phyloP scores from a whole-genome alignment of 2,797 vertebrate species.

The Hoplostethus mediterraneus region DNA sequence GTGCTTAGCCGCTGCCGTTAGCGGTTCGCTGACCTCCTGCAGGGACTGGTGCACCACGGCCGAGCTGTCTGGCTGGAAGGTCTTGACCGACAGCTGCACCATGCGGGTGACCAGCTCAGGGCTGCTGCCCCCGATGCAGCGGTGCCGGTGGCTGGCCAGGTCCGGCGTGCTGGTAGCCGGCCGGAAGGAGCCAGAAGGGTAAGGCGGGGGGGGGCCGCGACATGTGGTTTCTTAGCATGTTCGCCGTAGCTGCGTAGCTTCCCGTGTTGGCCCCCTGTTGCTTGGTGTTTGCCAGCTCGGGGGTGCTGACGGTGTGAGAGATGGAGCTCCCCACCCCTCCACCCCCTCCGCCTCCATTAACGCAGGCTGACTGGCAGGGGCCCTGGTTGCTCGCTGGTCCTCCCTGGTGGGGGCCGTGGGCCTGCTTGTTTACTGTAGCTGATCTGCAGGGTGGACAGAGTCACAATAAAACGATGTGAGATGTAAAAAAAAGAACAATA shows the following conservation, averaged over 20 bases:
- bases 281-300: constrained; percentile 93
- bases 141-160: constrained; percentile 94
- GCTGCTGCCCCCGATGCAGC: constrained; percentile 92
- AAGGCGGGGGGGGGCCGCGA: constrained; percentile 93
- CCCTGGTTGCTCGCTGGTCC: constrained; percentile 75
- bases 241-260: constrained; percentile 81
- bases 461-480: not conserved
- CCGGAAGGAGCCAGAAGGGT: constrained; percentile 88
- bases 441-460: constrained; percentile 68
- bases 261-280: constrained; percentile 80
- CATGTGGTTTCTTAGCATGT: constrained; percentile 91
- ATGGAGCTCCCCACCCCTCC: constrained; percentile 85
- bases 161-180: constrained; percentile 97
- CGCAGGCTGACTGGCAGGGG: constrained; percentile 73
- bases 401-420: constrained; percentile 85
- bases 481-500: not conserved
- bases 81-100: constrained; percentile 97
- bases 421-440: constrained; percentile 87
- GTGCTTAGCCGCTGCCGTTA: constrained; percentile 89
- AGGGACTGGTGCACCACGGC: constrained; percentile 93
- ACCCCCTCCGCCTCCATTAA: constrained; percentile 70
- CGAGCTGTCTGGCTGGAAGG: constrained; percentile 96
- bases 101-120: constrained; percentile 95
- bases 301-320: constrained; percentile 97
- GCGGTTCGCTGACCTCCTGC: constrained; percentile 94